Base-by-base conservation (phyloP, 2,888 invertebrate genomes). In the Drosophila infuscata region DNA sequence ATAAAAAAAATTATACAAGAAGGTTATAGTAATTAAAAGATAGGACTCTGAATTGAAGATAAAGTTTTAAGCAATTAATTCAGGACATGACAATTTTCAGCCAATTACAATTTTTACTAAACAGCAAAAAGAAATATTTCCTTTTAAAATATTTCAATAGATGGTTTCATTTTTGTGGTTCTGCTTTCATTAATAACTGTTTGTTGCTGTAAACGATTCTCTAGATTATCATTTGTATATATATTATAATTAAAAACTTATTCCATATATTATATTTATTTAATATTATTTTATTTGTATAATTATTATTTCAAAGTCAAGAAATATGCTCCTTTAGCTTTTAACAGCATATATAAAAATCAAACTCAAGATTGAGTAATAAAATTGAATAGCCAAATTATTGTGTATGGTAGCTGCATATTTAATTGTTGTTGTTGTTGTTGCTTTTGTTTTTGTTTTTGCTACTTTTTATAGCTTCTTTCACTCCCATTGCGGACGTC, bases 401-500 rank as follows among this genome's bases (percentile, higher is more conserved):
- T 77, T 86, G 70, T 79, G 72, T 73, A 66, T 76, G 59, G 61
- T 74, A 54, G 66, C 36, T 72, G 77, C 61, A 77, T 70, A 51
- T 74, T 59, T 33, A 38, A 51, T 60, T 73, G 58, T 29, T 35
- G 11, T 51, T 17, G 7, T 54, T 72, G 62, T 58, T 72, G 36
- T 29, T 33, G 49, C 30, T 32, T 11, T 52, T 43, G 46, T 15
- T 15, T 3, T 12, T 61, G 32, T 54, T 57, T 51, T 62, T 67
- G 54, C 36, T 73, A 57, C 33, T 62, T 67, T 80, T 75, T 78
- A 85, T 85, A 72, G 84, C 83, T 71, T 80, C 80, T 80, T 84
- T 77, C 83, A 76, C 75, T 84, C 87, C 84, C 87, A 82, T 83
- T 87, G 80, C 70, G 87, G 74, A 78, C 83, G 85, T 80, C 85